Base-by-base conservation (phyloP, 2,888 invertebrate species). In the Endotricha flammealis region DNA sequence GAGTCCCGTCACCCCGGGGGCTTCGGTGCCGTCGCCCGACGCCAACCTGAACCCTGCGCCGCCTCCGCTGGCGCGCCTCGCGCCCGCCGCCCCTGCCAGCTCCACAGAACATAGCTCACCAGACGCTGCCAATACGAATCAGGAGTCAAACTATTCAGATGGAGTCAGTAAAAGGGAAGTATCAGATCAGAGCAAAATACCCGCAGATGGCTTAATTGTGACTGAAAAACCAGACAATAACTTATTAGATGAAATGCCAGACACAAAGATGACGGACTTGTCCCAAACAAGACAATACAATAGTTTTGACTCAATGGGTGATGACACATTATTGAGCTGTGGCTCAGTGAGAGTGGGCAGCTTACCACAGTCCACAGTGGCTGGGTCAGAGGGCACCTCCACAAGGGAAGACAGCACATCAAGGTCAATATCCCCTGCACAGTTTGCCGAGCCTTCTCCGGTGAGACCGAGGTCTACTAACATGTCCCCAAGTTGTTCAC, bases 231-330 rank as follows among this genome's bases (percentile, higher is more conserved):
- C 83, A 44, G 81, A 82, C 39, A 82, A 66, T 55, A 87, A 74
- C 60, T 65, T 87, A 41, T 49, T 87, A 45, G 86, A 86, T 62
- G 86, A 86, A 64, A 85, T 87, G 68, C 77, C 87, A 29, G 86
- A 86, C 53, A 83, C 87, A 12, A 87, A 87, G 67, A 87, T 87
- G 83, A 79, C 85, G 62, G 85, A 87, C 55, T 59, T 87, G 41
- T 79, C 87, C 43, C 83, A 87, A 53, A 83, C 79, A 12, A 75
- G 82, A 62, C 83, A 83, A 50, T 87, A 82, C 47, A 83, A 76
- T 50, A 87, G 86, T 52, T 83, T 85, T 70, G 85, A 82, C 53
- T 82, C 85, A 3, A 87, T 87, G 72, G 82, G 82, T 51, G 83
- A 87, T 43, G 82, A 86, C 16, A 71, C 80, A 38, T 62, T 81